Conservation (phyloP, 2,113 vertebrate genomes). For the Xenotilapia caudafasciata region DNA sequence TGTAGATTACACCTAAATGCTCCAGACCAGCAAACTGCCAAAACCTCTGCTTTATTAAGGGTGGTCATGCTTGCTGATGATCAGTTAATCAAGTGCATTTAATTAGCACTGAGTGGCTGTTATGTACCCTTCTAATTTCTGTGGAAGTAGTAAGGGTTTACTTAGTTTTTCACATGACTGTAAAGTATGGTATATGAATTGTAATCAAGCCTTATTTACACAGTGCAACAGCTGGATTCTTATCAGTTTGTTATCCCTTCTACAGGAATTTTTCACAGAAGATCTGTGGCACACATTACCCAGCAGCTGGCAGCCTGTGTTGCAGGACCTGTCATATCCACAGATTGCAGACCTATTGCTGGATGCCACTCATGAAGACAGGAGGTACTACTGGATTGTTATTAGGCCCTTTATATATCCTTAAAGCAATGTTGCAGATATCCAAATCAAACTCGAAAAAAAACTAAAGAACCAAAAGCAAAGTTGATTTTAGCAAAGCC, state of each 20-base stretch:
- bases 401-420: not conserved
- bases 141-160: not conserved
- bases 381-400: constrained; percentile 36
- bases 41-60: not conserved
- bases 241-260: not conserved
- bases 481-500: not conserved
- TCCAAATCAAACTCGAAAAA: not conserved
- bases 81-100: not conserved
- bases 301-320: constrained; percentile 69
- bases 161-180: not conserved
- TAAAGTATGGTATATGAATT: not conserved
- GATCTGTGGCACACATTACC: constrained; percentile 81
- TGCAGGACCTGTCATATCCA: constrained; percentile 68
- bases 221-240: not conserved
- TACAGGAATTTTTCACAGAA: constrained; percentile 89
- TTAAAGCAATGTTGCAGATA: not conserved
- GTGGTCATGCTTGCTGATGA: not conserved
- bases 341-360: constrained; percentile 78
- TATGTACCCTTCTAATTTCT: not conserved
- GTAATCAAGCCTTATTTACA: not conserved
- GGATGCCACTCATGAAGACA: constrained; percentile 42
- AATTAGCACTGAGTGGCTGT: not conserved
- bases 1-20: not conserved
- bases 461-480: not conserved
- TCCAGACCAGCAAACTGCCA: not conserved